Evolutionary conservation across 2,888 invertebrate genomes (phyloP).

Genomic region (Dioctria linearis): DNA sequence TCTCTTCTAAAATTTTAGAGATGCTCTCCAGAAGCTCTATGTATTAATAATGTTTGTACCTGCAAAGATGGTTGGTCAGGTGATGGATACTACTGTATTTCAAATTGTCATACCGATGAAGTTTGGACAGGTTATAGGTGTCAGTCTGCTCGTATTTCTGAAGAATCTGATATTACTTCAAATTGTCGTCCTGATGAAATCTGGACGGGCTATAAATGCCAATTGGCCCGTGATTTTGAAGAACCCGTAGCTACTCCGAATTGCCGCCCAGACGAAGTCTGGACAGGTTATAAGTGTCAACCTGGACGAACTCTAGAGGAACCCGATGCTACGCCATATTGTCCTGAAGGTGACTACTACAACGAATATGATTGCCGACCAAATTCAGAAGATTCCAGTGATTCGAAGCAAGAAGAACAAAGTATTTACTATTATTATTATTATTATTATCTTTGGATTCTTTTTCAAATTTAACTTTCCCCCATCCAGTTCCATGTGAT

Average conservation of each 20-base stretch:
- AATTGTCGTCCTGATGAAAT: constrained; percentile 66
- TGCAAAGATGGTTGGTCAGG: constrained; percentile 81
- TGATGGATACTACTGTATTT: constrained; percentile 74
- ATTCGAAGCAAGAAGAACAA: constrained; percentile 52
- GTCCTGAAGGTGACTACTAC: constrained; percentile 72
- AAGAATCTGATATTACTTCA: constrained; percentile 17
- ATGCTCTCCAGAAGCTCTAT: constrained; percentile 78
- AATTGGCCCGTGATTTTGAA: neutral
- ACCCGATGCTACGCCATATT: constrained; percentile 61
- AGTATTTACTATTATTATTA: neutral
- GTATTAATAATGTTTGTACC: constrained; percentile 80
- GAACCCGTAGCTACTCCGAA: constrained; percentile 58
- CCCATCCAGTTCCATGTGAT: constrained; percentile 78
- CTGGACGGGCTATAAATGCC: constrained; percentile 67
- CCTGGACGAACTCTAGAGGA: neutral
- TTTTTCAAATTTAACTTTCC: neutral
- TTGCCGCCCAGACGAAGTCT: constrained; percentile 66
- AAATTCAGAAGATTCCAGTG: constrained; percentile 39
- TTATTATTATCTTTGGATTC: neutral
- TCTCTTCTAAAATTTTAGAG: neutral
- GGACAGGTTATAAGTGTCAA: constrained; percentile 66
- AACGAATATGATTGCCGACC: constrained; percentile 64
- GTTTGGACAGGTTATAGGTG: constrained; percentile 67
- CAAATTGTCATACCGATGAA: constrained; percentile 66
- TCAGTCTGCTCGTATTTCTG: neutral